These are phyloP conservation scores for Tyrannus savana DNA, from an alignment of 2,113 vertebrate genomes.

Conservation along the genomic window DNA sequence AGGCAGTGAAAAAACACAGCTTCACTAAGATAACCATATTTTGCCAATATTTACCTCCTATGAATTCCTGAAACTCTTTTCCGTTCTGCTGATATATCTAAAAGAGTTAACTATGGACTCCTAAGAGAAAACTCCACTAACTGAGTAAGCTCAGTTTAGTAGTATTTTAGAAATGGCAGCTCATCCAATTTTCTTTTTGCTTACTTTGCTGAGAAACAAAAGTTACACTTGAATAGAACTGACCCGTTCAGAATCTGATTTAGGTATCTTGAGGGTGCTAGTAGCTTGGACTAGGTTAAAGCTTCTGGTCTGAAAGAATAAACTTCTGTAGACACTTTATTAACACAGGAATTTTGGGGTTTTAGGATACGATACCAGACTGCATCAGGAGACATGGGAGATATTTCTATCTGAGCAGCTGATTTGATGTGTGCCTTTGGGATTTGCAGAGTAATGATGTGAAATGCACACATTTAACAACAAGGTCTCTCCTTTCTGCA, in stretches of 20 bases:
- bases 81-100: not conserved
- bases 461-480: not conserved
- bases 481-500: not conserved
- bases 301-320: not conserved
- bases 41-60: not conserved
- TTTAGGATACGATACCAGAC: not conserved
- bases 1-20: not conserved
- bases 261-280: not conserved
- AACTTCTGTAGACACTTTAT: not conserved
- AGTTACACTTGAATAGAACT: not conserved
- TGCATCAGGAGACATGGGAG: not conserved
- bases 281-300: not conserved
- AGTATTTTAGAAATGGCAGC: not conserved
- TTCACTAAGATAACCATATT: not conserved
- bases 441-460: not conserved
- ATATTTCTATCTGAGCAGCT: not conserved
- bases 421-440: slow-evolving; percentile 16
- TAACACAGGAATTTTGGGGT: not conserved
- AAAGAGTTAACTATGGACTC: not conserved
- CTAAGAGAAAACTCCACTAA: not conserved
- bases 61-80: not conserved
- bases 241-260: not conserved
- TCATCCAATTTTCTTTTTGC: not conserved
- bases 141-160: not conserved
- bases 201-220: not conserved